Base-by-base conservation (phyloP, 1,140 invertebrate genomes). In the Coelopa frigida region DNA sequence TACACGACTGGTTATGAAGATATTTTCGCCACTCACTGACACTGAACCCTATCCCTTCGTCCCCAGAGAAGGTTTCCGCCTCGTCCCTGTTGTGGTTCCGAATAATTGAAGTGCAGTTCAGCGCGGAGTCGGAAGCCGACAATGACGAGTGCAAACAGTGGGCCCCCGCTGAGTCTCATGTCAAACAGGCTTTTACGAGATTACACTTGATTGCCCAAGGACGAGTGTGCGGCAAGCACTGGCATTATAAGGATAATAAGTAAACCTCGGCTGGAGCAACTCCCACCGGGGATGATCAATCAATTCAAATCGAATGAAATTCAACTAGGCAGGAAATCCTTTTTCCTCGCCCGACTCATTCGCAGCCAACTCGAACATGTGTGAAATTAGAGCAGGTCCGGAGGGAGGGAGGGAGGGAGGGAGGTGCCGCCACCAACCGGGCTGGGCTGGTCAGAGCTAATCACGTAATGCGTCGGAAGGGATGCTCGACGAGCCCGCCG, bases 271-370 rank as follows among this genome's bases (percentile, higher is more conserved):
- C n/a, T n/a, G n/a, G n/a, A n/a, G n/a, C 29, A 49, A 17, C 53
- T 54, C 61, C 61, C 61, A 54, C 57, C 57, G 61, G 61, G 61
- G 54, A 53, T 65, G 61, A 65, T 65, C 61, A 65, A 65, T 65
- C 61, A 61, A 56, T 50, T 57, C 53, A 49, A 51, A 52, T 58
- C 54, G 61, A 57, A 61, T 57, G 61, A 55, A 50, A 64, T 64
- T 55, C 49, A 44, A 49, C n/a, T 43, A 43, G 29, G 26, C 29
- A 10, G 17, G 24, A 43, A 48, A 48, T 48, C 47, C 41, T 48
- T 48, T 48, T 31, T n/a, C n/a, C n/a, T n/a, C n/a, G n/a, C n/a
- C n/a, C n/a, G n/a, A n/a, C n/a, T n/a, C n/a, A n/a, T n/a, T n/a
- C n/a, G n/a, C n/a, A n/a, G n/a, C n/a, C n/a, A n/a, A n/a, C n/a